Conservation (phyloP, 2,888 invertebrate species). For the Drosophila meridionalis region DNA sequence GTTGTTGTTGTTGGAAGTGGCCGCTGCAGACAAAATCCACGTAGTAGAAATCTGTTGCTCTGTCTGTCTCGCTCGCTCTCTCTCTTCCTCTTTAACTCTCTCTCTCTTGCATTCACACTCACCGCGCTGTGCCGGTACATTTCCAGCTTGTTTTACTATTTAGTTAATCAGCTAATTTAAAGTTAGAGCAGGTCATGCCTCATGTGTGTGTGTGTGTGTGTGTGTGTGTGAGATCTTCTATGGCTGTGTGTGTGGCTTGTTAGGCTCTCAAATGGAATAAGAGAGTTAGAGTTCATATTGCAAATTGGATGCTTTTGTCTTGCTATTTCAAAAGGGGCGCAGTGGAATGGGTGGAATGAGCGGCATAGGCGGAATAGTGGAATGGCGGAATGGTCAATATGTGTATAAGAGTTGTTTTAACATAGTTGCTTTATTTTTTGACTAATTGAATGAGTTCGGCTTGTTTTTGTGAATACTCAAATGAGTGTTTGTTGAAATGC, state of each 20-base stretch:
- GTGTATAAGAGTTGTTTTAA: slow-evolving; percentile 18
- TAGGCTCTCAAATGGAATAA: slow-evolving; percentile 18
- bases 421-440: slow-evolving; percentile 24
- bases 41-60: slow-evolving; percentile 51
- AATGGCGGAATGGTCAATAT: not conserved
- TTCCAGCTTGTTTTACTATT: slow-evolving; percentile 71
- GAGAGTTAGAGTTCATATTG: slow-evolving; percentile 21
- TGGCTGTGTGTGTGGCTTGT: slow-evolving; percentile 17
- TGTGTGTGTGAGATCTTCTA: not conserved
- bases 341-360: not conserved
- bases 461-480: slow-evolving; percentile 3
- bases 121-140: slow-evolving; percentile 4
- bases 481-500: not conserved
- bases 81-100: not conserved
- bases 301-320: slow-evolving; percentile 41
- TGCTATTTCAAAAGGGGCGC: slow-evolving; percentile 7
- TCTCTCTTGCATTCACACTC: not conserved
- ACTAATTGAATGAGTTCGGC: slow-evolving; percentile 27
- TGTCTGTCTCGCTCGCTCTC: slow-evolving; percentile 21
- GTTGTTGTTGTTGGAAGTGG: slow-evolving; percentile 19
- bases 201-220: slow-evolving; percentile 6
- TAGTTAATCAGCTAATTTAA: slow-evolving; percentile 79
- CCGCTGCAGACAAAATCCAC: slow-evolving; percentile 60
- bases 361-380: not conserved
- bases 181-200: slow-evolving; percentile 47